A percentile compares a stretch with the other conserved stretches of the same genome.
Evolutionary conservation across 1,140 invertebrate species (phyloP).

Genomic region (Ridgeia piscesae): DNA sequence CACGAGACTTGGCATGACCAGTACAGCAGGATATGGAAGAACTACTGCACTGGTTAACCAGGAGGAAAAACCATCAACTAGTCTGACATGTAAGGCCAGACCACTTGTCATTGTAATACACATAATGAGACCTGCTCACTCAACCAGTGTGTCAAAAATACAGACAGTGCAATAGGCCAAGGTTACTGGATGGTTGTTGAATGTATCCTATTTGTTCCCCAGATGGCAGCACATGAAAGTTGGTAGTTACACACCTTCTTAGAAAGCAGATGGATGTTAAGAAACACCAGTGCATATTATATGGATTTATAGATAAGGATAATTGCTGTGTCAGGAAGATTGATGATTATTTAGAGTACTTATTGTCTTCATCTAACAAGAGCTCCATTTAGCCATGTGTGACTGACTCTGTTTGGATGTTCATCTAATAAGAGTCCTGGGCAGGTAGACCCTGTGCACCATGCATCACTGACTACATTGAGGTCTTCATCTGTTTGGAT

Average conservation of each 20-base stretch:
- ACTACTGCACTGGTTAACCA: background rate
- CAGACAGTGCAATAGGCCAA: background rate
- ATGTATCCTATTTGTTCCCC: background rate
- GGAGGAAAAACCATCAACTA: background rate
- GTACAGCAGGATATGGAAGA: background rate
- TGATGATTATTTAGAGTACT: too few relatives aligned
- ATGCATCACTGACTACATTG: too few relatives aligned
- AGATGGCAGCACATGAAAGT: background rate
- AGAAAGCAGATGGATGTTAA: background rate
- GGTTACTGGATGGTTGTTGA: background rate
- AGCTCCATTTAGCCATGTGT: too few relatives aligned
- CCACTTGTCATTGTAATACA: background rate
- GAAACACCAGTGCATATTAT: too few relatives aligned
- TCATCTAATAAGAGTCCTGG: too few relatives aligned
- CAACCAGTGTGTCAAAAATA: background rate
- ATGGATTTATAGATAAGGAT: too few relatives aligned
- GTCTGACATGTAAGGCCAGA: background rate
- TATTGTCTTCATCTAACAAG: too few relatives aligned
- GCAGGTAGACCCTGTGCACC: too few relatives aligned
- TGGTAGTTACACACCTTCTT: background rate
- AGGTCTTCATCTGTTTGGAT: too few relatives aligned
- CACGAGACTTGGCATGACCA: background rate
- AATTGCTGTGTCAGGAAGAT: too few relatives aligned
- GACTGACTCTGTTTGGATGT: too few relatives aligned
- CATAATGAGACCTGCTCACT: background rate